These are phyloP conservation scores for Agrypnia vestita DNA, from an alignment of 1,140 invertebrate genomes.

Conservation along the genomic window DNA sequence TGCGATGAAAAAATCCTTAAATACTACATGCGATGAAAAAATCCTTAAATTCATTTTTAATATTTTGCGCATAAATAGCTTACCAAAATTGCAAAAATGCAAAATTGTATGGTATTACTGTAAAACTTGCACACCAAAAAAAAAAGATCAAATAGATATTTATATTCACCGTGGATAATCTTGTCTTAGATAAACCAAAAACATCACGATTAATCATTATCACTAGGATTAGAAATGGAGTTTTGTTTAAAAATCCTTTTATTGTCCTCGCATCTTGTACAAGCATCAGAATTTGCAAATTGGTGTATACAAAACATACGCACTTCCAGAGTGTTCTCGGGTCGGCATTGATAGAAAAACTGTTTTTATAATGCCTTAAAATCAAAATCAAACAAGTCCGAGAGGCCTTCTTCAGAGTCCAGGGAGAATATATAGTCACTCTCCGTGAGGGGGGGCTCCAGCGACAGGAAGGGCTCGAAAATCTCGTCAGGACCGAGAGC, in stretches of 20 bases:
- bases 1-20: too few relatives aligned
- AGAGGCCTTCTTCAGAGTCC: slow-evolving; percentile 86
- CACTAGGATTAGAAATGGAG: too few relatives aligned
- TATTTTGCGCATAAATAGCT: too few relatives aligned
- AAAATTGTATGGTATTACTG: too few relatives aligned
- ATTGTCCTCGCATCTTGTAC: slow-evolving; percentile 30
- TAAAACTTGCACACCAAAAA: too few relatives aligned
- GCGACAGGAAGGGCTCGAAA: slow-evolving; percentile 81
- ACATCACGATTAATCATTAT: too few relatives aligned
- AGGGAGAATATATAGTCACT: slow-evolving; percentile 90
- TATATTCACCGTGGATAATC: too few relatives aligned
- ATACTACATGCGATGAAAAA: too few relatives aligned
- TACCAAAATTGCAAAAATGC: too few relatives aligned
- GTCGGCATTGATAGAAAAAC: slow-evolving; percentile 14
- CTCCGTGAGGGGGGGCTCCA: slow-evolving; percentile 87
- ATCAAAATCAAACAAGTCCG: slow-evolving; percentile 89
- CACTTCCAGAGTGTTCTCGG: background rate
- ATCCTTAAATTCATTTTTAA: too few relatives aligned
- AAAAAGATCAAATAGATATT: too few relatives aligned
- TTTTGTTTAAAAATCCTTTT: background rate
- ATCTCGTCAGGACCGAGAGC: slow-evolving; percentile 37
- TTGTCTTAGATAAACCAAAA: too few relatives aligned
- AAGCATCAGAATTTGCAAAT: slow-evolving; percentile 20
- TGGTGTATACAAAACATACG: background rate
- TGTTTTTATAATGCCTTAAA: slow-evolving; percentile 59